phyloP scores from a whole-genome alignment of 2,888 invertebrate species.

The Megalurothrips usitatus region DNA sequence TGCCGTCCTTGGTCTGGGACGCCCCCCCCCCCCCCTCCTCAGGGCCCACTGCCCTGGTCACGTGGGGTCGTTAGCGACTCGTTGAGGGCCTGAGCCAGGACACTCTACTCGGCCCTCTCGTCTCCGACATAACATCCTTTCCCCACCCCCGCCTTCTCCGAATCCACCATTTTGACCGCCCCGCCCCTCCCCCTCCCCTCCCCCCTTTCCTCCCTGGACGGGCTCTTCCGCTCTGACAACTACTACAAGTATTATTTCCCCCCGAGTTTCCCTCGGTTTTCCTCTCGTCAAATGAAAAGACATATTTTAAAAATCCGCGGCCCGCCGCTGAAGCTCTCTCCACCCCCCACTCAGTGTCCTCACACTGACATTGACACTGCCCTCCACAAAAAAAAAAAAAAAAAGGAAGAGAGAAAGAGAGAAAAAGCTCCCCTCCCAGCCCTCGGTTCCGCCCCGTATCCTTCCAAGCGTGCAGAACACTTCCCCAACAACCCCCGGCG shows the following conservation, averaged over 20 bases:
- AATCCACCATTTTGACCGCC: no score
- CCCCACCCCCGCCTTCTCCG: background rate
- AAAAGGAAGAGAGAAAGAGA: background rate
- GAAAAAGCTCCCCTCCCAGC: background rate
- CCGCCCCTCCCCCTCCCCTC: background rate
- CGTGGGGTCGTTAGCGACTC: slow-evolving; percentile 1
- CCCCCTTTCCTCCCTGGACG: background rate
- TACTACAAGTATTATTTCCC: no score
- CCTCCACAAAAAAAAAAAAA: background rate
- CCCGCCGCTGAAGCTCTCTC: background rate
- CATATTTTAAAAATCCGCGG: background rate
- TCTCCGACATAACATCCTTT: no score
- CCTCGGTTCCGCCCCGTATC: background rate
- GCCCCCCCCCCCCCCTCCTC: no score
- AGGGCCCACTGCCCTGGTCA: background rate
- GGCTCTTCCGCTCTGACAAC: background rate
- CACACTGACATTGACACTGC: background rate
- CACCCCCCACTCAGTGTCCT: background rate
- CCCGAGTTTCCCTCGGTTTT: no score
- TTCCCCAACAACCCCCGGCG: background rate
- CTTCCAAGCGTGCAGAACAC: background rate
- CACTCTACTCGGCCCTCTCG: background rate
- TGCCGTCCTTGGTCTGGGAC: no score
- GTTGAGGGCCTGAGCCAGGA: background rate
- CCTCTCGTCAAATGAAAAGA: no score